phyloP scores from a whole-genome alignment of 2,797 vertebrate species.

The Arrhamphus sclerolepis region DNA sequence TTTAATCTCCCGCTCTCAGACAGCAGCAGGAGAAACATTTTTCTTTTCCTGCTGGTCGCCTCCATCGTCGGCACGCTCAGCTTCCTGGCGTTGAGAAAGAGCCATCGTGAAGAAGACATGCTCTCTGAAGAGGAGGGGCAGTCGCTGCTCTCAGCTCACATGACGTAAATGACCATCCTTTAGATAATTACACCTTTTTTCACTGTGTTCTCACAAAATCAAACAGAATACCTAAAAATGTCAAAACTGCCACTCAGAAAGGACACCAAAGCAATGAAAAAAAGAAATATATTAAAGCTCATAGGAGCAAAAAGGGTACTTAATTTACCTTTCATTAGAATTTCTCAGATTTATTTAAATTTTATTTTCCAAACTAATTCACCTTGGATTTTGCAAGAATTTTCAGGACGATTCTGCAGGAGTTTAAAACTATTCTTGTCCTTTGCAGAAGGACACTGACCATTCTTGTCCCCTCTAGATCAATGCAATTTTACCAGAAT shows the following conservation, averaged over 20 bases:
- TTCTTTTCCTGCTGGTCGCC: constrained; percentile 77
- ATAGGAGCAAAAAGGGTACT: neutral
- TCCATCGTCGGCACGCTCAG: constrained; percentile 80
- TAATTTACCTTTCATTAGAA: neutral
- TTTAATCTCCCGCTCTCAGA: constrained; percentile 67
- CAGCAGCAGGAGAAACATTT: constrained; percentile 77
- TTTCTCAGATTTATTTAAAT: neutral
- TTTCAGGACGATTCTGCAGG: constrained; percentile 3
- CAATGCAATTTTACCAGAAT: constrained; percentile 40
- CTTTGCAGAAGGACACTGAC: constrained; percentile 36
- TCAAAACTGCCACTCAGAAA: constrained; percentile 1
- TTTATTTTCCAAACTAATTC: neutral
- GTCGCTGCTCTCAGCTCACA: constrained; percentile 72
- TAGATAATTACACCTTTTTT: constrained; percentile 30
- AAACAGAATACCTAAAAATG: constrained; percentile 8
- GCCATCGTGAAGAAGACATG: constrained; percentile 66
- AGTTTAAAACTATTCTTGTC: constrained; percentile 33
- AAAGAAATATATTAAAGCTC: neutral
- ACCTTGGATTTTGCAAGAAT: neutral
- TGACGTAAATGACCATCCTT: constrained; percentile 64
- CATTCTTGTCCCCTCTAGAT: constrained; percentile 34
- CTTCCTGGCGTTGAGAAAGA: constrained; percentile 78
- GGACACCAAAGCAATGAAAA: neutral
- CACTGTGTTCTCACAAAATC: constrained; percentile 12
- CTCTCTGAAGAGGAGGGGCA: constrained; percentile 82